Conservation (phyloP, 2,113 vertebrate genomes). For the Podarcis raffonei region DNA sequence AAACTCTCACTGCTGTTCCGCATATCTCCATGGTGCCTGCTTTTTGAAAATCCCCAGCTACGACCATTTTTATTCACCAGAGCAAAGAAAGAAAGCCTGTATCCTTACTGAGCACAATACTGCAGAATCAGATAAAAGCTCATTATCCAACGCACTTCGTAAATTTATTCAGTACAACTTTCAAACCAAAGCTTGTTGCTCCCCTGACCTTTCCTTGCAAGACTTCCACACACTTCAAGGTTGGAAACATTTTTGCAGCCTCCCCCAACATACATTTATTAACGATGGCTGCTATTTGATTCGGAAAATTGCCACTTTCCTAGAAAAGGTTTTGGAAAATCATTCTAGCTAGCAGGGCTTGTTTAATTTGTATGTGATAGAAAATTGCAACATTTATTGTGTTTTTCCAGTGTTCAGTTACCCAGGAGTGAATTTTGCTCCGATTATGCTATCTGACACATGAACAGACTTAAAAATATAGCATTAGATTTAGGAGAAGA, state of each 20-base stretch:
- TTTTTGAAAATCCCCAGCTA: neutral
- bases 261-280: conserved; percentile 6
- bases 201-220: neutral
- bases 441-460: neutral
- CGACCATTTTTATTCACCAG: neutral
- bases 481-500: conserved; percentile 38
- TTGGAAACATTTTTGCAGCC: neutral
- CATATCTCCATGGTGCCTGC: neutral
- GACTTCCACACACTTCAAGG: neutral
- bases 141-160: neutral
- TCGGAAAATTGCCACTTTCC: conserved; percentile 9
- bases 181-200: neutral
- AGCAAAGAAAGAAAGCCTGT: neutral
- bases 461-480: neutral
- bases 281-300: conserved; percentile 13
- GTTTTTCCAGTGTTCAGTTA: neutral
- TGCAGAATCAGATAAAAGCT: neutral
- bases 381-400: conserved; percentile 28
- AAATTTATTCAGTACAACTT: neutral
- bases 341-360: neutral
- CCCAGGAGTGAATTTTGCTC: neutral
- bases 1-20: neutral
- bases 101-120: neutral
- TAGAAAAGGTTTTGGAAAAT: conserved; percentile 3
- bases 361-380: neutral